phyloP scores from a whole-genome alignment of 2,797 vertebrate genomes.

The Coluber constrictor region DNA sequence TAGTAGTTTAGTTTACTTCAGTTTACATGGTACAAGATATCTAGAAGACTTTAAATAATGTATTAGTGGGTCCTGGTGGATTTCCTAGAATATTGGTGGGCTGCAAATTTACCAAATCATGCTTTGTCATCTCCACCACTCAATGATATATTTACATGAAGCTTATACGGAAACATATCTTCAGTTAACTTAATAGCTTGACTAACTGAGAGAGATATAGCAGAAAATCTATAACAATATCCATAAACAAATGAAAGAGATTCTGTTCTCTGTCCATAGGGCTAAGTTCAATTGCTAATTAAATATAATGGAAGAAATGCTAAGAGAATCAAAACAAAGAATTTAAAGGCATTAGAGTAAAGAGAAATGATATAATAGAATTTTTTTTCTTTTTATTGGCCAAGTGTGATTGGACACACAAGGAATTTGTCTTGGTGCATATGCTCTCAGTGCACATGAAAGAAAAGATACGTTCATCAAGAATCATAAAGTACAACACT shows the following conservation, averaged over 20 bases:
- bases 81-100: too few relatives aligned
- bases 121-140: background rate
- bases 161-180: background rate
- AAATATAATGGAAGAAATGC: background rate
- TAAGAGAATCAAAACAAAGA: background rate
- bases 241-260: background rate
- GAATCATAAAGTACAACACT: too few relatives aligned
- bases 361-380: background rate
- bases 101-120: background rate
- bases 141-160: background rate
- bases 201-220: background rate
- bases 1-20: too few relatives aligned
- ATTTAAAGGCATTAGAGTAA: background rate
- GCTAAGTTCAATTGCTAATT: slow-evolving; percentile 1
- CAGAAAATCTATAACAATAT: background rate
- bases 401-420: too few relatives aligned
- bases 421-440: too few relatives aligned
- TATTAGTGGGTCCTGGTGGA: background rate
- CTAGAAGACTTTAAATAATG: background rate
- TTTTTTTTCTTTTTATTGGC: too few relatives aligned
- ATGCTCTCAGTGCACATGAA: too few relatives aligned
- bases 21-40: background rate
- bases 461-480: too few relatives aligned
- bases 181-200: background rate
- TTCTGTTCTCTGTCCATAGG: background rate